Evolutionary conservation across 2,888 invertebrate species (phyloP).

Genomic region (Hypomecis punctinalis): DNA sequence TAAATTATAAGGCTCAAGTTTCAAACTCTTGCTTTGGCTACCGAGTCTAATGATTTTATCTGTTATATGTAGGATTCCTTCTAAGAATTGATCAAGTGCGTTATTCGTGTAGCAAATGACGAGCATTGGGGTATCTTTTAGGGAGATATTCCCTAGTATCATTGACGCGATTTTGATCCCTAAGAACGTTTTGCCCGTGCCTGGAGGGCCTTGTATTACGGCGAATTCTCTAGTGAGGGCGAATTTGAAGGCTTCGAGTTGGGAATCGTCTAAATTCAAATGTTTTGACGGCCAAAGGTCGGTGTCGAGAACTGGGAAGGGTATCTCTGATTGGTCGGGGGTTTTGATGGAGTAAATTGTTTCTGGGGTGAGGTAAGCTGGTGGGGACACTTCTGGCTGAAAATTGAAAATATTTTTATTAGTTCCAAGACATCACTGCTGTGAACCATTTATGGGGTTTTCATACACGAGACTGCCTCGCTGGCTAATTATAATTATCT

Average conservation of each 20-base stretch:
- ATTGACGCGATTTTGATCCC: conserved; percentile 90
- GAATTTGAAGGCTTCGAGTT: conserved; percentile 87
- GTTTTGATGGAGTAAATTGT: conserved; percentile 61
- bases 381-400: conserved; percentile 64
- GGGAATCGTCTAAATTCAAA: conserved; percentile 87
- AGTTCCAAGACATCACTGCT: no score
- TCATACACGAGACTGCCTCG: no score
- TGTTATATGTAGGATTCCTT: conserved; percentile 86
- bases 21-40: conserved; percentile 86
- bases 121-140: conserved; percentile 87
- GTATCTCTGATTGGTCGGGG: conserved; percentile 56
- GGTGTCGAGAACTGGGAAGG: conserved; percentile 65
- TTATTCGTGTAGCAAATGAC: conserved; percentile 94
- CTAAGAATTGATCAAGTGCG: conserved; percentile 93
- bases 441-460: no score
- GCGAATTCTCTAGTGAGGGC: conserved; percentile 90
- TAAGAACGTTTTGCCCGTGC: conserved; percentile 94
- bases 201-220: conserved; percentile 94
- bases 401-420: conserved; percentile 33
- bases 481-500: no score
- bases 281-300: conserved; percentile 77
- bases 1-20: conserved; percentile 82
- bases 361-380: conserved; percentile 69
- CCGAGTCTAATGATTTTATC: conserved; percentile 88
- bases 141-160: conserved; percentile 85